Evolutionary conservation across 2,888 invertebrate genomes (phyloP).

Genomic region (Phania funesta): DNA sequence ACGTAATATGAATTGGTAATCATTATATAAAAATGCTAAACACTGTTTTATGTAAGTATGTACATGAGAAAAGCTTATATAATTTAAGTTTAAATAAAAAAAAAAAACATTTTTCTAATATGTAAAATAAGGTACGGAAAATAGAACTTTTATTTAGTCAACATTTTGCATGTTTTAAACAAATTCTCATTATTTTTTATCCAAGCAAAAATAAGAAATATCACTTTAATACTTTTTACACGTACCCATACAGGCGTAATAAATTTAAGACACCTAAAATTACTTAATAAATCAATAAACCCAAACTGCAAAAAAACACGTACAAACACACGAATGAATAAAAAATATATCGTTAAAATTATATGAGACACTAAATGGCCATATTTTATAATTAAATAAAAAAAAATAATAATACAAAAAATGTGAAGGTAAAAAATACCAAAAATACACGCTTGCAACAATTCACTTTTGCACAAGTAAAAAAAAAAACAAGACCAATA

Average conservation of each 20-base stretch:
- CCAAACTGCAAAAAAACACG: constrained; percentile 7
- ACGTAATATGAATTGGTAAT: no score
- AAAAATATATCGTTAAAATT: constrained; percentile 47
- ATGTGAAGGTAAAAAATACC: neutral
- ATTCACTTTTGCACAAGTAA: neutral
- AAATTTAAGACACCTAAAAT: constrained; percentile 26
- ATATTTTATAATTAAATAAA: constrained; percentile 64
- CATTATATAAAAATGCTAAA: no score
- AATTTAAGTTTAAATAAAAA: no score
- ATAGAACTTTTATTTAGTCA: no score
- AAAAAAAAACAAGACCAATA: constrained; percentile 2
- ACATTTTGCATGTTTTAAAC: no score
- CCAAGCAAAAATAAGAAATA: no score
- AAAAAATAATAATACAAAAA: constrained; percentile 38
- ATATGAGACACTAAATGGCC: constrained; percentile 63
- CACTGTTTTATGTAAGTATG: no score
- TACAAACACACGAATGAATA: neutral
- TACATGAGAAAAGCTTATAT: no score
- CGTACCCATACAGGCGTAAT: constrained; percentile 2
- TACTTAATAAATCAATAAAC: constrained; percentile 51
- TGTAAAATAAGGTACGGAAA: no score
- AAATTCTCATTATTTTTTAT: no score
- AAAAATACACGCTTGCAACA: neutral
- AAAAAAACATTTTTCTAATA: no score
- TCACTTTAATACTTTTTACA: no score